Evolutionary conservation across 2,888 invertebrate species (phyloP), one percentile per base, ranked within the genome.

Genomic region (Rhingia campestris): DNA sequence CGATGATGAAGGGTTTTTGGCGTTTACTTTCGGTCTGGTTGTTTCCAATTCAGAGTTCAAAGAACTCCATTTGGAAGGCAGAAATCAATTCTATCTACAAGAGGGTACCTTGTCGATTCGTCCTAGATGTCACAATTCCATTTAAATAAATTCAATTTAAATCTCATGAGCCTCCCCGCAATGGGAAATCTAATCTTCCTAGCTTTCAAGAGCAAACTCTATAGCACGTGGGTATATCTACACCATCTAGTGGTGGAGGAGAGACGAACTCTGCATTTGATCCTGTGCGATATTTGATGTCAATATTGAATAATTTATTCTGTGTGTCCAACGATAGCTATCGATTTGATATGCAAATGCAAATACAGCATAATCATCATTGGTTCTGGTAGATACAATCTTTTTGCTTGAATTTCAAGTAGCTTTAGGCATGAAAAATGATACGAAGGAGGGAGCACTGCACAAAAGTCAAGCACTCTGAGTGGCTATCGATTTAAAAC

Each of bases 311-410:
- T 58, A 58, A 66, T 41, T 66, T 64, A 74, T 66, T 58, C 74
- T 3, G n/a, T 14, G 45, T 5, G 56, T 33, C 22, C 41, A 54
- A 43, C 45, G 30, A 39, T 61, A 56, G 69, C 14, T 43, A 41
- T 75, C 41, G 66, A 47, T 75, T 66, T 66, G 37, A 37, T 32
- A 59, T 59, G 75, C 67, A 61, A 70, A 70, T 59, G 59, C 58
- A 74, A 63, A 74, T 74, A 61, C 59, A 4, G 5, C 10, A 10
- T 41, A 74, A 56, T 56, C 72, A 61, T 72, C 53, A 37, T 45
- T 30, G 30, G 35, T 51, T 47, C 39, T 53, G 43, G 5, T 43
- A 51, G 22, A 43, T 30, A 43, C 49, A 49, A 45, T 45, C 12
- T 53, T 53, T 61, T 53, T 32, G 5, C 22, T 32, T 39, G 12